These are phyloP conservation scores for Notospermus geniculatus DNA, from an alignment of 1,140 invertebrate genomes.

Conservation along the genomic window DNA sequence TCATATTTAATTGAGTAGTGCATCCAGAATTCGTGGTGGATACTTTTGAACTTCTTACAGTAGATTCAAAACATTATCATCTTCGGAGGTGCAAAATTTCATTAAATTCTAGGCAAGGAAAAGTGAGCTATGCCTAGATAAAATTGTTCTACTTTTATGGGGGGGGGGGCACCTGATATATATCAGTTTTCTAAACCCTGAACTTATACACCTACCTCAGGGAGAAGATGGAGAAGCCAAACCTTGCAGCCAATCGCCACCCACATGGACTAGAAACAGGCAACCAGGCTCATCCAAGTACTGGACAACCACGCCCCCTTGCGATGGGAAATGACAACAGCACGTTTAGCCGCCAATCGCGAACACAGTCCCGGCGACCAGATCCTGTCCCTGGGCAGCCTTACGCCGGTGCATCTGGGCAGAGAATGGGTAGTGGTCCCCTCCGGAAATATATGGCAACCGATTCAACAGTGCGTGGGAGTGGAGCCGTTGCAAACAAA, in stretches of 20 bases:
- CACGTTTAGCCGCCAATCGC: constrained; percentile 41
- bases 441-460: constrained; percentile 35
- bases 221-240: constrained; percentile 46
- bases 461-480: constrained; percentile 31
- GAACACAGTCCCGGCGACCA: constrained; percentile 41
- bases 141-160: too few relatives aligned
- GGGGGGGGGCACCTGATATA: too few relatives aligned
- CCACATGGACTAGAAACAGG: constrained; percentile 38
- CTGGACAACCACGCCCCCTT: constrained; percentile 35
- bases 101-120: too few relatives aligned
- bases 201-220: too few relatives aligned
- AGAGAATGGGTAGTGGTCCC: constrained; percentile 46
- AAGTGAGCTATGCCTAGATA: too few relatives aligned
- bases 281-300: constrained; percentile 35
- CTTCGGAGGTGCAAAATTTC: too few relatives aligned
- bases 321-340: constrained; percentile 50
- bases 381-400: constrained; percentile 47
- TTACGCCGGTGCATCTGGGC: constrained; percentile 41
- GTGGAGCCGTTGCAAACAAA: constrained; percentile 37
- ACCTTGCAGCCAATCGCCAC: constrained; percentile 39
- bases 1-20: too few relatives aligned
- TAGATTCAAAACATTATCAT: too few relatives aligned
- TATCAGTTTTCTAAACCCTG: too few relatives aligned
- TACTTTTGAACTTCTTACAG: too few relatives aligned
- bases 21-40: too few relatives aligned